Evolutionary conservation across 2,888 invertebrate species (phyloP).

Genomic region (Nowickia ferox): DNA sequence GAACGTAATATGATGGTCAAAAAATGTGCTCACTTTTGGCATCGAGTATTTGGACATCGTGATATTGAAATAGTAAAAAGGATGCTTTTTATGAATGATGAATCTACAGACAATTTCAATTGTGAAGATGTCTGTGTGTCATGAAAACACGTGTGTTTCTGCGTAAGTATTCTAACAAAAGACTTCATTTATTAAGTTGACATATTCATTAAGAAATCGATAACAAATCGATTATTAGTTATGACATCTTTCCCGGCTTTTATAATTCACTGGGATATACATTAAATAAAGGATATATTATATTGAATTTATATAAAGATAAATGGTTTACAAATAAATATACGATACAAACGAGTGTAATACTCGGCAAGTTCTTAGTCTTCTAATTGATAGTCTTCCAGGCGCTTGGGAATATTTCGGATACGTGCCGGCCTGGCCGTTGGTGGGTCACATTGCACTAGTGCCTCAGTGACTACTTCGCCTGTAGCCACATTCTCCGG

Average conservation of each 20-base stretch:
- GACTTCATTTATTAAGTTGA: neutral
- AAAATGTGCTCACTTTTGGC: too few species aligned
- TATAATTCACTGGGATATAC: neutral
- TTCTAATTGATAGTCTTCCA: neutral
- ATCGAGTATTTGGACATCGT: too few species aligned
- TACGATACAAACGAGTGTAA: neutral
- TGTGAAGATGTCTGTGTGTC: too few species aligned
- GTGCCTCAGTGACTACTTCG: neutral
- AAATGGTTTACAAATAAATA: neutral
- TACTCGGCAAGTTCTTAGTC: neutral
- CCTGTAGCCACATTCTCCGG: neutral
- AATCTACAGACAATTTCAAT: too few species aligned
- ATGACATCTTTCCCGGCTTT: neutral
- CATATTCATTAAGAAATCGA: neutral
- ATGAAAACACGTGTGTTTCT: too few species aligned
- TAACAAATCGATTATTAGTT: neutral
- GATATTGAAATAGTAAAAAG: too few species aligned
- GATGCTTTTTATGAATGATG: too few species aligned
- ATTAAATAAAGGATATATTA: too few species aligned
- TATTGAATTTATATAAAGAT: neutral
- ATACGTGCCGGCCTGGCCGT: neutral
- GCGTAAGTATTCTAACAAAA: too few species aligned
- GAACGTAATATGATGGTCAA: too few species aligned
- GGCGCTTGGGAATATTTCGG: neutral
- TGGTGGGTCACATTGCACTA: neutral